Base-by-base conservation (phyloP, 2,888 invertebrate genomes). In the Luffia ferchaultella region DNA sequence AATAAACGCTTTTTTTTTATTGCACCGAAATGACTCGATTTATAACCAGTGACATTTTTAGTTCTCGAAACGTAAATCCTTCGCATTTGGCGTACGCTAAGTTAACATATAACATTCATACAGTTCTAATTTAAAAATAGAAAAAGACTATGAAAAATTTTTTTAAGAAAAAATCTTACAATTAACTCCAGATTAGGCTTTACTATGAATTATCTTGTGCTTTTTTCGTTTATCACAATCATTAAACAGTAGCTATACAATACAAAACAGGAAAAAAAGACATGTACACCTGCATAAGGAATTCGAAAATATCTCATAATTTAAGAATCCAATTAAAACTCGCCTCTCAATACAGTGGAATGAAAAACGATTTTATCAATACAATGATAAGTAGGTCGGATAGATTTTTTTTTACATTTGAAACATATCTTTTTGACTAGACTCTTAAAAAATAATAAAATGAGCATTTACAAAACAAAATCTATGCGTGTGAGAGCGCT, bases 381-480 rank as follows among this genome's bases (percentile, higher is more conserved):
- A n/a, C n/a, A n/a, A n/a, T n/a, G n/a, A n/a, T n/a, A n/a, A n/a
- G n/a, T n/a, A n/a, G n/a, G n/a, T n/a, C n/a, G n/a, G n/a, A n/a
- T n/a, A n/a, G n/a, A n/a, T n/a, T n/a, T n/a, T n/a, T n/a, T n/a
- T n/a, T n/a, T n/a, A n/a, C n/a, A n/a, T n/a, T 30, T 30, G 30
- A 30, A 30, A 68, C 70, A 72, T 73, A 76, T 73, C 71, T 72
- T 70, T 75, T 73, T 82, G 82, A 82, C 82, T 82, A 82, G 82
- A 82, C 76, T 79, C 77, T 79, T 80, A 78, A 73, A 78, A 77
- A 69, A 65, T 76, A 78, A 73, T 68, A 75, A 74, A 75, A 77
- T 82, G 82, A 82, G 82, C 82, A 82, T 82, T 82, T 76, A 78
- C 68, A 79, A 75, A 76, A 76, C 63, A 73, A 71, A 68, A 65